Base-by-base conservation (phyloP, 1,140 invertebrate species). In the Centruroides vittatus region DNA sequence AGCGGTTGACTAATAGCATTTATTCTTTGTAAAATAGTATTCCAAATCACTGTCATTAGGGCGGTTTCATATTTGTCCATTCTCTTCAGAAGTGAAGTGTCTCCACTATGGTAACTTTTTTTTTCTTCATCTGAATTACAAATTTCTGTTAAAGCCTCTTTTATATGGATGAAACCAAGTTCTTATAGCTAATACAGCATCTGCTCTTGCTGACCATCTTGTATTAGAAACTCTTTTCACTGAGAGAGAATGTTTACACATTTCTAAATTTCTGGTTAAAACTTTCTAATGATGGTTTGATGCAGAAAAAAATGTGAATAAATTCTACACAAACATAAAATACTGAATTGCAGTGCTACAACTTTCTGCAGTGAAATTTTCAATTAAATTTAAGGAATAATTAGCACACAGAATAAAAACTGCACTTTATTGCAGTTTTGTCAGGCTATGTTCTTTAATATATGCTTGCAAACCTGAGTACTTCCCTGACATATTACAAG, bases 401-500 rank as follows among this genome's bases (percentile, higher is more conserved):
- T 59, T 60, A 11, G 59, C 23, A 53, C 49, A 60, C 3, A 1
- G 35, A 35, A 60, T 55, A 52, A 54, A 60, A 61, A 48, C 53
- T 11, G 52, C 53, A 41, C 47, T 53, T 50, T n/a, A n/a, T n/a
- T n/a, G n/a, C n/a, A n/a, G n/a, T n/a, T n/a, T n/a, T n/a, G n/a
- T n/a, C n/a, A 47, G 52, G 23, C 54, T 61, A 10, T 56, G 47
- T 57, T 57, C 60, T 47, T 55, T 57, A 57, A 61, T 61, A 47
- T 54, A 41, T 41, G 60, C 60, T 56, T 61, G 60, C 5, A 61
- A 36, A 36, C 65, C 68, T n/a, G 53, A 58, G 36, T 66, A 66
- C 47, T 52, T 55, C 8, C 68, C 69, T 47, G 63, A 58, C 67
- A 69, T 70, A 55, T 60, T 56, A 23, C 54, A 57, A 4, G 67